Base-by-base conservation (phyloP, 2,797 vertebrate genomes). In the Cuniculus paca region DNA sequence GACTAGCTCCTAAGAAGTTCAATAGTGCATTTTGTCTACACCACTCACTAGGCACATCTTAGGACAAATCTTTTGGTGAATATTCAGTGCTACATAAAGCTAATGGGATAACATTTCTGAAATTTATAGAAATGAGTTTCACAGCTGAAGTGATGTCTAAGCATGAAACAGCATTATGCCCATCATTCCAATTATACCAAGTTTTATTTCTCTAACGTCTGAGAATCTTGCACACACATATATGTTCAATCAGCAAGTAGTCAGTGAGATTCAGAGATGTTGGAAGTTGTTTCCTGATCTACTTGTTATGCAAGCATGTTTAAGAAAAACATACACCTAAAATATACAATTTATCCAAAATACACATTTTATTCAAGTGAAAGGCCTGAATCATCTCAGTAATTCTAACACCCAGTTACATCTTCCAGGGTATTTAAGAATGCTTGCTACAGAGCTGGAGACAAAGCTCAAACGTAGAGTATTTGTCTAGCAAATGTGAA, bases 381-480 rank as follows among this genome's bases (percentile, higher is more conserved):
- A 94, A 74, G 36, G 54, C 8, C 45, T 63, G 24, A 77, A 58
- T 26, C 75, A 81, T n/a, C 28, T 72, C 17, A 13, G 4, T 83
- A 63, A 42, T 56, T 58, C 34, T 24, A 65, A 28, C 7, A 39
- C 20, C 5, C 50, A 52, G 34, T 28, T 56, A 68, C 78, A 58
- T 48, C 56, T 75, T 81, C 63, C 63, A 84, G 36, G 19, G 54
- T 63, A 95, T 82, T 79, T 65, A 90, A 94, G 65, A 92, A 90
- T 56, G 45, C 74, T 77, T 50, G 16, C 74, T 34, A 77, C 2
- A 50, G 16, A 48, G 13, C 14, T 19, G 6, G 24, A 28, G 48
- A 50, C 28, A 19, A 19, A 77, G 28, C 14, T 50, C 74, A 77
- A 77, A 48, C 7, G 6, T 50, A 45, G 14, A 50, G 3, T 17